These are phyloP conservation scores for Podocnemis expansa DNA, from an alignment of 2,113 vertebrate genomes.

Conservation along the genomic window DNA sequence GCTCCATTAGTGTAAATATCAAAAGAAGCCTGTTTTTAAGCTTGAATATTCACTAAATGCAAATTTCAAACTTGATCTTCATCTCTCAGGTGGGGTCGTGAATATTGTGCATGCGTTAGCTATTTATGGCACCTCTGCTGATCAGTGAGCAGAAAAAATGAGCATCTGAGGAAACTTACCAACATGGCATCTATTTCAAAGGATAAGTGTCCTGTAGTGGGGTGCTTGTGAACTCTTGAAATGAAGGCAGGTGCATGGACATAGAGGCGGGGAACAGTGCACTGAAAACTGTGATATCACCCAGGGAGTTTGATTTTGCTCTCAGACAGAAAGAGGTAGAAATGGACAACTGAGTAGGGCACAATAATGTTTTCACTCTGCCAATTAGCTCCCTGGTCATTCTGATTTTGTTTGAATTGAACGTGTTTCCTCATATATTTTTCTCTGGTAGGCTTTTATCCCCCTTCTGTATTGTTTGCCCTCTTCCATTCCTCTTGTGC, in stretches of 20 bases:
- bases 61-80: background rate
- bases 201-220: rapidly evolving
- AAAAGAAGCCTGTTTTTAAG: slow-evolving; percentile 32
- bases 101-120: background rate
- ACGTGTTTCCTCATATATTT: background rate
- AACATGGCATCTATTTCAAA: background rate
- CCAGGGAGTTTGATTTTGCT: background rate
- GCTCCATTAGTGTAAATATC: slow-evolving; percentile 6
- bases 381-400: background rate
- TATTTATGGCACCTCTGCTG: background rate
- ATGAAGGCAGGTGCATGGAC: rapidly evolving
- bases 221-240: rapidly evolving
- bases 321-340: too few relatives aligned
- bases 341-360: background rate
- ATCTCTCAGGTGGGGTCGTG: background rate
- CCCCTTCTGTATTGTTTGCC: background rate
- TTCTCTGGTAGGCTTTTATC: background rate
- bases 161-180: rapidly evolving
- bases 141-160: background rate
- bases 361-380: background rate
- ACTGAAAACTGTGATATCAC: background rate
- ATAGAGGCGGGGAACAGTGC: background rate
- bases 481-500: background rate
- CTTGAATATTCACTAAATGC: slow-evolving; percentile 15
- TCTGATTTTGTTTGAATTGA: background rate